phyloP scores from a whole-genome alignment of 1,140 invertebrate genomes.

The Drosophila tristis region DNA sequence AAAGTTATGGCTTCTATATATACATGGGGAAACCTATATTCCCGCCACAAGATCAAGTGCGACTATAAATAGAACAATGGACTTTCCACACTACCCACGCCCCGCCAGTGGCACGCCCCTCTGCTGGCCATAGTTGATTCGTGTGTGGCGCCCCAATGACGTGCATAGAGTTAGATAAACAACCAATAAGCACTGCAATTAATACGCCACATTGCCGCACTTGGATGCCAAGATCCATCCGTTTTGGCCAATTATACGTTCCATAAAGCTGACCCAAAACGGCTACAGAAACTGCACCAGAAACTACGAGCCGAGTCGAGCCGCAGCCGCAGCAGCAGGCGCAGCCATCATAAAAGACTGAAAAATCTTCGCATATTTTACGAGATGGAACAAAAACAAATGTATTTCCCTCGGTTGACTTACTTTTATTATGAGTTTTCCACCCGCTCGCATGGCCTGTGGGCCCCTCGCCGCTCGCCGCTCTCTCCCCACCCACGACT shows the following conservation, averaged over 20 bases:
- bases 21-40: slow-evolving; percentile 28
- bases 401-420: slow-evolving; percentile 68
- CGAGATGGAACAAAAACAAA: slow-evolving; percentile 79
- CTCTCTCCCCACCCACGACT: neutral
- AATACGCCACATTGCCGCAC: slow-evolving; percentile 74
- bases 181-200: slow-evolving; percentile 62
- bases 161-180: slow-evolving; percentile 69
- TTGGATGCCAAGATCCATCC: slow-evolving; percentile 61
- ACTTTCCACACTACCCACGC: too few relatives aligned
- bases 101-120: neutral
- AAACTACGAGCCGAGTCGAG: neutral
- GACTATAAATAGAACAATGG: slow-evolving; percentile 53
- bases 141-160: slow-evolving; percentile 65
- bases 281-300: neutral
- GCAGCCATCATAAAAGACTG: slow-evolving; percentile 26
- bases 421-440: slow-evolving; percentile 74
- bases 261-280: slow-evolving; percentile 69
- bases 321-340: too few relatives aligned
- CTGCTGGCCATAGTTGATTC: neutral
- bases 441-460: slow-evolving; percentile 24
- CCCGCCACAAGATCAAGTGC: slow-evolving; percentile 66
- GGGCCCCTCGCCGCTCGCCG: neutral
- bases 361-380: slow-evolving; percentile 73
- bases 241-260: slow-evolving; percentile 71
- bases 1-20: slow-evolving; percentile 23